Base-by-base conservation (phyloP, 2,797 vertebrate genomes). In the Parambassis ranga region DNA sequence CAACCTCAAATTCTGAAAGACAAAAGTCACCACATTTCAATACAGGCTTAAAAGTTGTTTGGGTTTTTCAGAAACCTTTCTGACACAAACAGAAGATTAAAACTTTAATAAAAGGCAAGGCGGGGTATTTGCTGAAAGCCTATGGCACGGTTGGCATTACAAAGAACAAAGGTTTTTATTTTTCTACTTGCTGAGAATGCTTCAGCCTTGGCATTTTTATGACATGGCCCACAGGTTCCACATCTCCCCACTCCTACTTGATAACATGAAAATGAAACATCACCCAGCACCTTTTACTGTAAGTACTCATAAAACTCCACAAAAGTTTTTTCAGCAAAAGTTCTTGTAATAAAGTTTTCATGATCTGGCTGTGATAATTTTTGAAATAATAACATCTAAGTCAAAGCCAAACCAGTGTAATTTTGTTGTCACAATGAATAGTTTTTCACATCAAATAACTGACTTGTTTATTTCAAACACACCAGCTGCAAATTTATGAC, bases 171-270 rank as follows among this genome's bases (percentile, higher is more conserved):
- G 32, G 18, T 52, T 55, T 65, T 60, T 62, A 35, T 77, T 72
- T 72, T 62, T 38, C 6, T 11, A 10, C 37, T 57, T 7, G 19
- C 51, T 32, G 11, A 26, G 18, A 56, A 23, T 51, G 37, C 55
- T 77, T 65, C 46, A 75, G 57, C 27, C 43, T 59, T 75, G 71
- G 50, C 38, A 71, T 79, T 81, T 84, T 79, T 69, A 75, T 57
- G 55, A 66, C 58, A 67, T 58, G 44, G 62, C 65, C 65, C 43
- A 52, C 23, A 73, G 76, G 65, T 66, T 65, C 51, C 33, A 56
- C 15, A 0, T 67, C 38, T 61, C 27, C 37, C 43, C 27, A 44
- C 48, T 57, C 33, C 37, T 65, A 22, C 30, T 51, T 46, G 48
- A 81, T 63, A 68, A 51, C 33, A 33, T 48, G 13, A 31, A 62